These are phyloP conservation scores for Aeoliscus strigatus DNA, from an alignment of 2,797 vertebrate species.

Conservation along the genomic window DNA sequence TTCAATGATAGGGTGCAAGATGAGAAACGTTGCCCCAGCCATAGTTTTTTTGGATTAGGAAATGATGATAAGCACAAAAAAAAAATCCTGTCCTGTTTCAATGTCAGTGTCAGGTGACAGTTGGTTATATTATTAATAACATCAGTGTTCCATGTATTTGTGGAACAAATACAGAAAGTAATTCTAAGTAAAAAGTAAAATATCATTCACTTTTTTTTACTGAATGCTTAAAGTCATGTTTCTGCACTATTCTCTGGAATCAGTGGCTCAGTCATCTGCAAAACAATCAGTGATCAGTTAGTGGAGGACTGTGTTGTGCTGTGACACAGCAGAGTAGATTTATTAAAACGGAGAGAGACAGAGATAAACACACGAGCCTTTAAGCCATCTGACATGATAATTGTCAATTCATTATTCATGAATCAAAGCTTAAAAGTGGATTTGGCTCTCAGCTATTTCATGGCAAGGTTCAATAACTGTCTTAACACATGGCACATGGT, in stretches of 20 bases:
- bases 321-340: constrained; percentile 24
- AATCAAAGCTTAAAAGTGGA: constrained; percentile 41
- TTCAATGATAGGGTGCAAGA: constrained; percentile 34
- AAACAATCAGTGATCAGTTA: no score
- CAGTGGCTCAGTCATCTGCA: no score
- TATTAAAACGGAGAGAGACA: constrained; percentile 22
- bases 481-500: constrained; percentile 5
- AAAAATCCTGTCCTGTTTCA: constrained; percentile 28
- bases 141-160: neutral
- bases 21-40: constrained; percentile 32
- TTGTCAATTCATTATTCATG: constrained; percentile 50
- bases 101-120: constrained; percentile 40
- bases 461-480: constrained; percentile 23
- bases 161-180: no score
- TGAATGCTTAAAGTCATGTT: no score
- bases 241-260: no score
- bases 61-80: constrained; percentile 48
- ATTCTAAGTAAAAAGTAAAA: no score
- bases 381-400: constrained; percentile 41
- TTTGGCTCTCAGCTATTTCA: constrained; percentile 30
- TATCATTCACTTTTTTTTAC: no score
- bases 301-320: constrained; percentile 26
- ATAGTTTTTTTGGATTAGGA: constrained; percentile 45
- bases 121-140: constrained; percentile 3
- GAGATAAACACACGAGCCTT: constrained; percentile 27